Conservation (phyloP, 2,113 vertebrate genomes). For the Pygoscelis adeliae region DNA sequence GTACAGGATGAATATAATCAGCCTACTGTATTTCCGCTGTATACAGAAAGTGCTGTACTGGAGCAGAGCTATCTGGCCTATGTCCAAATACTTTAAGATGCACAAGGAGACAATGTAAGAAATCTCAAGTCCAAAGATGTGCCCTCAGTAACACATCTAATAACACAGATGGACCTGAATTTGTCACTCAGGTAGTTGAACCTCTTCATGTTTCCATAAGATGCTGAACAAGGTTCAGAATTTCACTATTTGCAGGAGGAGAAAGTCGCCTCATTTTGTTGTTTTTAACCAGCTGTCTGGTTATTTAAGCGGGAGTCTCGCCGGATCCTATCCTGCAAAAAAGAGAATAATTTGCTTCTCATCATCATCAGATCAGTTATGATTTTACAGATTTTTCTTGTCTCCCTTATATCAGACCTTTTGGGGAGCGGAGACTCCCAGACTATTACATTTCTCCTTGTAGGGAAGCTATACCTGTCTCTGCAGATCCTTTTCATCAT, state of each 20-base stretch:
- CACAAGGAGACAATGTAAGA: not conserved
- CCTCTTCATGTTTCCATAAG: not conserved
- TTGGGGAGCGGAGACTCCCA: not conserved
- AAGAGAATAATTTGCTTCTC: not conserved
- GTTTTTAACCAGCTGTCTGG: not conserved
- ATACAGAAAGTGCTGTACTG: not conserved
- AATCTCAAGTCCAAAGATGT: not conserved
- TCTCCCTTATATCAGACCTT: not conserved
- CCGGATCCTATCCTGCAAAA: not conserved
- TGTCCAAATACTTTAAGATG: not conserved
- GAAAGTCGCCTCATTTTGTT: not conserved
- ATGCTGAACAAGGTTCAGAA: not conserved
- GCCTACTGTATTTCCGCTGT: not conserved
- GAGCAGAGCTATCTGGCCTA: not conserved
- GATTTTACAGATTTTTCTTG: not conserved
- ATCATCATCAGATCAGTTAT: not conserved
- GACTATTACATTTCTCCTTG: not conserved
- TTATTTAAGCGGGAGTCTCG: not conserved
- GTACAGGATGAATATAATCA: not conserved
- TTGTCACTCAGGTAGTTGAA: not conserved
- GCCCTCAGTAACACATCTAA: not conserved
- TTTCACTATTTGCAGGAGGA: not conserved
- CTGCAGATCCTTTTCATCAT: not conserved
- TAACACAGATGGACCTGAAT: not conserved
- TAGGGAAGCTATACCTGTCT: not conserved